Evolutionary conservation across 2,888 invertebrate genomes (phyloP).

Genomic region (Sinentomon sp.): DNA sequence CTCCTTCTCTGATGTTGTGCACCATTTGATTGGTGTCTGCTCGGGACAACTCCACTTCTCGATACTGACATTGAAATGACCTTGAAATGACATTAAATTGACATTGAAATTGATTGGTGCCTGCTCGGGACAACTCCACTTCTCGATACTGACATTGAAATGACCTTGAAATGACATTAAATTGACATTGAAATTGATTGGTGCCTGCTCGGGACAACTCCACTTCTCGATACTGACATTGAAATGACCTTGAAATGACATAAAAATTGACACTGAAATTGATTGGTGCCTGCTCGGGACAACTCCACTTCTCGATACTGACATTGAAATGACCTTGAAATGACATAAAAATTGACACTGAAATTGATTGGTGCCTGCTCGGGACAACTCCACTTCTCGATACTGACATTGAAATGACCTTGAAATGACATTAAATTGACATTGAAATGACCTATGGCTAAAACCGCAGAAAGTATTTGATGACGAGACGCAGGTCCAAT

Average conservation of each 20-base stretch:
- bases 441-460: no score
- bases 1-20: slow-evolving; percentile 35
- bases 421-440: no score
- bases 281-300: slow-evolving; percentile 17
- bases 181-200: no score
- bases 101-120: no score
- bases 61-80: slow-evolving; percentile 20
- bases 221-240: slow-evolving; percentile 21
- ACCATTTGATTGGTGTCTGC: slow-evolving; percentile 25
- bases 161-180: no score
- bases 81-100: no score
- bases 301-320: slow-evolving; percentile 20
- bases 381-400: slow-evolving; percentile 20
- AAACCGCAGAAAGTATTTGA: no score
- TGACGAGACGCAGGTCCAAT: no score
- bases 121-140: slow-evolving; percentile 18
- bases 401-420: slow-evolving; percentile 20
- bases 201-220: slow-evolving; percentile 17
- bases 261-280: no score
- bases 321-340: no score
- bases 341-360: no score
- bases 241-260: no score
- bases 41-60: slow-evolving; percentile 19
- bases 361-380: slow-evolving; percentile 16
- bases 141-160: slow-evolving; percentile 20